phyloP scores from a whole-genome alignment of 2,113 vertebrate genomes.

The Dicerorhinus sumatrensis region DNA sequence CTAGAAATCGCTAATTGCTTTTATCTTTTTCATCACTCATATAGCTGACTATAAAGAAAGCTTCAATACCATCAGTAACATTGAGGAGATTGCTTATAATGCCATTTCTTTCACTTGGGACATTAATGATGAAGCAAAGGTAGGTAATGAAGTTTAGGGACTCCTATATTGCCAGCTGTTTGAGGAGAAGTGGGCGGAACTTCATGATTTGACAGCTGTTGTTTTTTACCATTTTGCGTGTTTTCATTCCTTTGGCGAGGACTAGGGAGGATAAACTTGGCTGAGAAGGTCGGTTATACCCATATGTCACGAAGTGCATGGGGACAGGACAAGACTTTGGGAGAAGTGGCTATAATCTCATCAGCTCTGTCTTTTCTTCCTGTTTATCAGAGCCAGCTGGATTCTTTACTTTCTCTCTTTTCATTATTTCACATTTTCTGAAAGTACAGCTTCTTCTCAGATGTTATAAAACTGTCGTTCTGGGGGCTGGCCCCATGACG shows the following conservation, averaged over 20 bases:
- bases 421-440: background rate
- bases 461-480: background rate
- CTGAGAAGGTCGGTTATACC: slow-evolving; percentile 32
- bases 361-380: background rate
- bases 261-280: slow-evolving; percentile 60
- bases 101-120: slow-evolving; percentile 99
- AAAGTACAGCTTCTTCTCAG: background rate
- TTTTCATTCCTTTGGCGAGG: slow-evolving; percentile 65
- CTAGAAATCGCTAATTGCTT: background rate
- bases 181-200: slow-evolving; percentile 58
- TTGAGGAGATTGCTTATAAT: slow-evolving; percentile 98
- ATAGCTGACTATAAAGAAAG: slow-evolving; percentile 99
- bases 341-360: background rate
- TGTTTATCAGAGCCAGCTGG: background rate
- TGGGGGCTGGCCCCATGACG: background rate
- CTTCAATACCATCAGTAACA: slow-evolving; percentile 99
- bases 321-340: background rate
- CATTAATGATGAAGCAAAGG: slow-evolving; percentile 98
- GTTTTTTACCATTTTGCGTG: slow-evolving; percentile 48
- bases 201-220: slow-evolving; percentile 63
- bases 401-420: background rate
- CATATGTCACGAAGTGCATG: background rate
- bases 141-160: slow-evolving; percentile 78
- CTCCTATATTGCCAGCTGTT: slow-evolving; percentile 13
- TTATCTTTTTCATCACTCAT: background rate